Evolutionary conservation across 2,113 vertebrate species (phyloP).

Genomic region (Crotophaga sulcirostris): DNA sequence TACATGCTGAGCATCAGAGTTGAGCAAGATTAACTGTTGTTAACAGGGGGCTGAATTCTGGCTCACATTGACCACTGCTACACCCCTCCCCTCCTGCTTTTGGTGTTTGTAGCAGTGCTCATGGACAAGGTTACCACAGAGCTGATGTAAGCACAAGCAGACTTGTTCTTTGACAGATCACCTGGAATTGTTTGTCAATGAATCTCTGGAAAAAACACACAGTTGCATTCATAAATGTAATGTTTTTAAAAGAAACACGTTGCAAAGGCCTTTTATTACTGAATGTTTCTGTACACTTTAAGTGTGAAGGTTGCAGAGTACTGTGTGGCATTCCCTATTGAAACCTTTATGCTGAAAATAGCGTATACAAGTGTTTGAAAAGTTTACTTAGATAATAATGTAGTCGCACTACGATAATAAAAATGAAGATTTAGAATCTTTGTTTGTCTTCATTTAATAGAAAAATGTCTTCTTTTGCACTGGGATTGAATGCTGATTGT

Average conservation of each 20-base stretch:
- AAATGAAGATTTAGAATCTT: neutral
- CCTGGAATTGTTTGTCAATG: neutral
- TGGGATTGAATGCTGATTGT: neutral
- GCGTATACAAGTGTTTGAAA: conserved; percentile 4
- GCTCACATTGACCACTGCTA: neutral
- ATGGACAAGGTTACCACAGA: neutral
- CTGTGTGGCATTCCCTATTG: neutral
- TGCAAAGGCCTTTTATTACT: conserved; percentile 21
- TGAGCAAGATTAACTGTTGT: neutral
- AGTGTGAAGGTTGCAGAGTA: neutral
- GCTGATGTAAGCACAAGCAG: neutral
- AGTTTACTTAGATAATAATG: conserved; percentile 25
- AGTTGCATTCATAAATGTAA: neutral
- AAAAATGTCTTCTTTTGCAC: neutral
- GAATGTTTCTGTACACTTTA: neutral
- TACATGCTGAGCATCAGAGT: neutral
- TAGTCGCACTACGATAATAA: conserved; percentile 10
- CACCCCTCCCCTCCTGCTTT: neutral
- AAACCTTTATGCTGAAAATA: neutral
- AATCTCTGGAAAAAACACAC: neutral
- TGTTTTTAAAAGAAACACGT: neutral
- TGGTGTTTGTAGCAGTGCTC: neutral
- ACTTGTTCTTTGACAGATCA: neutral
- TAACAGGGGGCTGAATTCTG: neutral
- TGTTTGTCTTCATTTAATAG: neutral